Conservation (phyloP, 2,888 invertebrate genomes). For the Siphonodentalium dalli region DNA sequence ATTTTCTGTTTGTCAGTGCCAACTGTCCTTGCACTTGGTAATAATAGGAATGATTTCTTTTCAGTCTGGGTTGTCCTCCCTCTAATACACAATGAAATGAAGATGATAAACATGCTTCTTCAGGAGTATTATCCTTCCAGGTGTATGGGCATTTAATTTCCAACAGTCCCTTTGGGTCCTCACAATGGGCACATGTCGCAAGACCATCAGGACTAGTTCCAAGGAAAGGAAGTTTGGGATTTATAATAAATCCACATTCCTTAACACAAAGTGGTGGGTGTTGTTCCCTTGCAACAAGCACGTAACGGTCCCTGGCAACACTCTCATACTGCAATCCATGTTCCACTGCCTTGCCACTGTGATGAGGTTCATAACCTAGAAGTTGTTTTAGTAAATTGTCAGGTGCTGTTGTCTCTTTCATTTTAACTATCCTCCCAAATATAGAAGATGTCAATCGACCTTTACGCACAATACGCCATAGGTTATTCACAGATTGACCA, state of each 20-base stretch:
- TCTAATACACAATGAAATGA: conserved; percentile 13
- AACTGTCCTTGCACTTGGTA: conserved; percentile 21
- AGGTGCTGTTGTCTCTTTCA: conserved; percentile 3
- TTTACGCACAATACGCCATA: conserved; percentile 3
- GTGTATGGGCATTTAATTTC: conserved; percentile 8
- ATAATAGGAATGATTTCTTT: conserved; percentile 14
- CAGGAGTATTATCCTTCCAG: not conserved
- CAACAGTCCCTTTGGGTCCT: not conserved
- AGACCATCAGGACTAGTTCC: conserved; percentile 17
- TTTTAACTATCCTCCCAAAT: conserved; percentile 11
- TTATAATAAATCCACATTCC: conserved; percentile 9
- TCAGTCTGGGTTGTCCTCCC: not conserved
- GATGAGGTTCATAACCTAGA: not conserved
- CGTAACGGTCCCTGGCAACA: conserved; percentile 8
- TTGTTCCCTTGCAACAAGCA: not conserved
- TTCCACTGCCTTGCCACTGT: not conserved
- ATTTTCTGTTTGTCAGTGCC: conserved; percentile 8
- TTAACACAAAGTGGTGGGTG: not conserved
- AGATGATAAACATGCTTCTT: not conserved
- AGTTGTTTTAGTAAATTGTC: conserved; percentile 1
- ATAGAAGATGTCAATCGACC: conserved; percentile 13
- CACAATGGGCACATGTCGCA: not conserved
- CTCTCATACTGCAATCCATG: conserved; percentile 23
- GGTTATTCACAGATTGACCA: conserved; percentile 7
- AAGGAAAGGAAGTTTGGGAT: conserved; percentile 8